A percentile compares a stretch with the other conserved stretches of the same genome.
Conservation (phyloP, 1,140 invertebrate genomes). For the Euura lappo region DNA sequence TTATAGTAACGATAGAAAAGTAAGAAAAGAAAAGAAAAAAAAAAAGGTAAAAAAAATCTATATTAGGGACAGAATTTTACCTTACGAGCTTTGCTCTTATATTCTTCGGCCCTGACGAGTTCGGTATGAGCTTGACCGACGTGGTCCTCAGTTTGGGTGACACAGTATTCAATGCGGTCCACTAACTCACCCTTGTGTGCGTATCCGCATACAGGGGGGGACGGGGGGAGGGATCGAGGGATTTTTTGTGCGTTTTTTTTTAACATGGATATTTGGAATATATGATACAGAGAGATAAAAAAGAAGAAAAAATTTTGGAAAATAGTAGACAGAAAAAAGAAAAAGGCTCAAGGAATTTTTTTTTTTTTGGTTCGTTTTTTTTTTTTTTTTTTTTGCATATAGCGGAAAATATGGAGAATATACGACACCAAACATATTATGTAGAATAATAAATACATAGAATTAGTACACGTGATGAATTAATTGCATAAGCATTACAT, state of each 20-base stretch:
- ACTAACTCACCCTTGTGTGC: constrained; percentile 85
- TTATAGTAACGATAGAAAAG: too few species aligned
- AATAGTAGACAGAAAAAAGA: constrained; percentile 45
- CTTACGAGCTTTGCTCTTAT: constrained; percentile 88
- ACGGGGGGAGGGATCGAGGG: constrained; percentile 35
- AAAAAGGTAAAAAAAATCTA: too few species aligned
- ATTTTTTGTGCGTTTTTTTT: constrained; percentile 50
- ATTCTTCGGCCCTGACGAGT: constrained; percentile 79
- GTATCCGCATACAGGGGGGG: constrained; percentile 50
- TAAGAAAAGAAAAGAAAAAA: too few species aligned
- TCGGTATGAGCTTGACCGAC: constrained; percentile 80
- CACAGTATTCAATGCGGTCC: constrained; percentile 91
- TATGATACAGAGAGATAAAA: constrained; percentile 21
- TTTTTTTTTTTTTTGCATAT: not conserved
- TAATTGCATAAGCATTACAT: constrained; percentile 12
- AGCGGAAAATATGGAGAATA: constrained; percentile 1
- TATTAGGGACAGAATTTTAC: constrained; percentile 63
- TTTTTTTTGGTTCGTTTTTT: not conserved
- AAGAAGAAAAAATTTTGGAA: constrained; percentile 22
- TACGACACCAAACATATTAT: constrained; percentile 28
- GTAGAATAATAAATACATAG: constrained; percentile 25
- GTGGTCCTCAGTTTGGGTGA: constrained; percentile 80
- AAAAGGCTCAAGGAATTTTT: constrained; percentile 24
- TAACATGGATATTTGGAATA: constrained; percentile 12
- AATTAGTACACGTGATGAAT: not conserved